Percentiles rank a stretch among this genome's conserved stretches.
These are phyloP conservation scores for Athalia rosae DNA, from an alignment of 2,888 invertebrate genomes.

Conservation along the genomic window DNA sequence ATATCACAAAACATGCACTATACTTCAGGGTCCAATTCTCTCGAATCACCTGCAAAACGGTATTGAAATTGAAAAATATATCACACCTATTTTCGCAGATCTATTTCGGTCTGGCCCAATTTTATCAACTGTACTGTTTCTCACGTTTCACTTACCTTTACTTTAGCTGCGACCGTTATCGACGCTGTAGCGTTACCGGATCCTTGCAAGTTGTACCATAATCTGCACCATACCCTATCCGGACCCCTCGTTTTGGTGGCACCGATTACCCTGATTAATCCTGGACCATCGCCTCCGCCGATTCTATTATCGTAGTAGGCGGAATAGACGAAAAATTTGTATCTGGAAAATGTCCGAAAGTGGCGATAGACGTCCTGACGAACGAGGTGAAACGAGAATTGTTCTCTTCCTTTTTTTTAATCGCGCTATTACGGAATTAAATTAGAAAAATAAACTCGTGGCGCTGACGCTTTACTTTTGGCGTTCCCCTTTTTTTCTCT, in stretches of 20 bases:
- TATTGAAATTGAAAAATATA: conserved; percentile 10
- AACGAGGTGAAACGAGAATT: too few species aligned
- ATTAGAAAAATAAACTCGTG: background rate
- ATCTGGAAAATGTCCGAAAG: conserved; percentile 75
- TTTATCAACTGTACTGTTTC: background rate
- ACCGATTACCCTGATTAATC: conserved; percentile 86
- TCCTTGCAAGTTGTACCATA: conserved; percentile 81
- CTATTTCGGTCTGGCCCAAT: background rate
- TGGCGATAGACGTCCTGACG: background rate
- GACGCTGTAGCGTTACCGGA: conserved; percentile 70
- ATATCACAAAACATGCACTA: conserved; percentile 92
- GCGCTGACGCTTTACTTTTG: too few species aligned
- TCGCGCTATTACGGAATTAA: background rate
- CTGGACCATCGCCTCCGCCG: conserved; percentile 71
- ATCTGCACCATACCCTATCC: conserved; percentile 87
- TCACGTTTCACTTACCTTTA: conserved; percentile 77
- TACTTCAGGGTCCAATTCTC: conserved; percentile 96
- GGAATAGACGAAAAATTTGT: conserved; percentile 93
- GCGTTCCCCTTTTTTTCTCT: too few species aligned
- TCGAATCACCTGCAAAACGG: conserved; percentile 81
- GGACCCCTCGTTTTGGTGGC: conserved; percentile 91
- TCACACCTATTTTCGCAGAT: background rate
- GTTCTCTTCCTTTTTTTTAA: background rate
- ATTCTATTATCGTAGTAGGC: conserved; percentile 88
- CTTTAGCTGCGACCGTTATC: conserved; percentile 83